Percentiles rank a stretch among this genome's conserved stretches.
Evolutionary conservation across 1,140 invertebrate genomes (phyloP).

Genomic region (Leptinotarsa undecemlineata): DNA sequence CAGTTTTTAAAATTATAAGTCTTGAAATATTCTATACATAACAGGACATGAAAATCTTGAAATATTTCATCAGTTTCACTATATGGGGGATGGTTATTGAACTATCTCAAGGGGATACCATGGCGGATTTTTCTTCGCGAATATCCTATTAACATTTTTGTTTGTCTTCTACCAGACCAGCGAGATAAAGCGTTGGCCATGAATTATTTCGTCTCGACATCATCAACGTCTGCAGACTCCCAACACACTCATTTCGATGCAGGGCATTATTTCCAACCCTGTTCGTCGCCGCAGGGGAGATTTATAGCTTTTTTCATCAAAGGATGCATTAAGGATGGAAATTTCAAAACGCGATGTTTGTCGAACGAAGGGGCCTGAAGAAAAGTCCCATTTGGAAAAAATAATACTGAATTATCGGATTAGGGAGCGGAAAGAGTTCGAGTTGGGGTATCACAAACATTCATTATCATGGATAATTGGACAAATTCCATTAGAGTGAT

Average conservation of each 20-base stretch:
- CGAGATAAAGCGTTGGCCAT: neutral
- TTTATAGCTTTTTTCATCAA: slow-evolving; percentile 21
- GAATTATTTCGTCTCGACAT: slow-evolving; percentile 17
- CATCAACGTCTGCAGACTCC: slow-evolving; percentile 13
- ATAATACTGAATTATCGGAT: too few species aligned
- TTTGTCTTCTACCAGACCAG: neutral
- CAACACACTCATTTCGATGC: slow-evolving; percentile 14
- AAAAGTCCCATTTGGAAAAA: neutral
- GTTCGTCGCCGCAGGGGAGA: slow-evolving; percentile 12
- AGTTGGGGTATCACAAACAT: too few species aligned
- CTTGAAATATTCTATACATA: too few species aligned
- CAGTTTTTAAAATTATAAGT: too few species aligned
- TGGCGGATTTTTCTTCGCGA: neutral
- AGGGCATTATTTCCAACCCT: slow-evolving; percentile 12
- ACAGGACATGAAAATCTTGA: too few species aligned
- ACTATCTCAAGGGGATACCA: too few species aligned
- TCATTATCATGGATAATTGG: too few species aligned
- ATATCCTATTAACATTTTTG: neutral
- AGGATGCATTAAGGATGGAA: slow-evolving; percentile 22
- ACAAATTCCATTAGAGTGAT: too few species aligned
- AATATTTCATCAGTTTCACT: too few species aligned
- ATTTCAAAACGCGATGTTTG: slow-evolving; percentile 18
- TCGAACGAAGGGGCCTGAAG: neutral
- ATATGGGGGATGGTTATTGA: too few species aligned
- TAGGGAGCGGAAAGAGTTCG: too few species aligned